Evolutionary conservation across 2,888 invertebrate genomes (phyloP).

Genomic region (Atethmia centrago): DNA sequence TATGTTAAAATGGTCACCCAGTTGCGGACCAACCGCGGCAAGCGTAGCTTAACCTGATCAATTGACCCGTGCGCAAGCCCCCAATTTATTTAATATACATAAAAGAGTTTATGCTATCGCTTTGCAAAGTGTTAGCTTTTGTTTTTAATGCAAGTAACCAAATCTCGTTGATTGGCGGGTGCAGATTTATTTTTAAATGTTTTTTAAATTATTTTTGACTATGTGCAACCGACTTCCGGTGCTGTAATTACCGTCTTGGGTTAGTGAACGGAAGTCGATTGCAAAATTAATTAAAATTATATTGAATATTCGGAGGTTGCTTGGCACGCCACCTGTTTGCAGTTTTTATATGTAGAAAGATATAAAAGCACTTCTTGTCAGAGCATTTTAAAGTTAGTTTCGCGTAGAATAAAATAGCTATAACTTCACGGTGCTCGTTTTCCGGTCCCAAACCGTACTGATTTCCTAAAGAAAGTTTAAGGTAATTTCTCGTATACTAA

Average conservation of each 20-base stretch:
- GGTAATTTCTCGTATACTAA: no score
- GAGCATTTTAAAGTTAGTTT: not conserved
- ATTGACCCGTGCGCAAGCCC: no score
- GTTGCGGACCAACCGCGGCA: no score
- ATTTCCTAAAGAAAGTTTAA: not conserved
- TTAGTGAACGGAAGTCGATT: not conserved
- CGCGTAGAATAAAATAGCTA: not conserved
- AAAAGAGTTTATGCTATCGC: not conserved
- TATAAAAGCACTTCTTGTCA: not conserved
- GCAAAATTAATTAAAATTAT: not conserved
- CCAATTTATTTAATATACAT: not conserved
- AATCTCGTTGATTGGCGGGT: no score
- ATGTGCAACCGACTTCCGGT: not conserved
- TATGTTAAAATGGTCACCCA: no score
- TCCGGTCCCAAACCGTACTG: not conserved
- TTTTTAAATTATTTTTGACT: not conserved
- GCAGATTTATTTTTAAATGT: not conserved
- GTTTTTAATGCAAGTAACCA: not conserved
- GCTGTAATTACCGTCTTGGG: not conserved
- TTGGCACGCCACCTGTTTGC: not conserved
- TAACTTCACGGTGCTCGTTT: not conserved
- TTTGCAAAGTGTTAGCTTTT: not conserved
- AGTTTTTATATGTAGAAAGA: not conserved
- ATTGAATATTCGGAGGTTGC: not conserved
- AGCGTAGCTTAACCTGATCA: no score